Percentiles rank a stretch among this genome's conserved stretches.
Conservation (phyloP, 2,797 vertebrate species). For the Coregonus sp. region DNA sequence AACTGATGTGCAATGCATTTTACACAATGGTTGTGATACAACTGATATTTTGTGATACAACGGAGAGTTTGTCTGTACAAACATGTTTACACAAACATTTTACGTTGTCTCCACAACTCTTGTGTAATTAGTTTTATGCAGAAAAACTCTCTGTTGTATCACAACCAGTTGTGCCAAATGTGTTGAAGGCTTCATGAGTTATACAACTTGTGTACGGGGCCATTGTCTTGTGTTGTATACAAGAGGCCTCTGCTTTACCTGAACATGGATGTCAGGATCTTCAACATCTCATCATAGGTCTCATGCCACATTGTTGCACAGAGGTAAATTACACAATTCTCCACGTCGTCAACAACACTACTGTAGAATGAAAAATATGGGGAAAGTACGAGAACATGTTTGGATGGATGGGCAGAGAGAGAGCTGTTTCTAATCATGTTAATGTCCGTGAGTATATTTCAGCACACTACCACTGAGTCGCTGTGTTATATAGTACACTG, state of each 20-base stretch:
- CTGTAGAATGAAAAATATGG: background rate
- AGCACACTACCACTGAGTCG: background rate
- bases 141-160: background rate
- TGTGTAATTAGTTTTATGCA: background rate
- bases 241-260: slow-evolving; percentile 62
- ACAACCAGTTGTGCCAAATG: background rate
- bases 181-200: background rate
- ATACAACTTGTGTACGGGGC: background rate
- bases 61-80: background rate
- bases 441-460: background rate
- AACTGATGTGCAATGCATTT: background rate
- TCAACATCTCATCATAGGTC: slow-evolving; percentile 83
- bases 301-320: slow-evolving; percentile 87
- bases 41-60: background rate
- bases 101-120: background rate
- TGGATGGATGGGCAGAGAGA: background rate
- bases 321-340: slow-evolving; percentile 78
- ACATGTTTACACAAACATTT: background rate
- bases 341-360: slow-evolving; percentile 52
- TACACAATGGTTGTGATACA: background rate
- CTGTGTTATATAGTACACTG: background rate
- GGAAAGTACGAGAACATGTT: background rate
- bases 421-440: background rate
- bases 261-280: slow-evolving; percentile 84
- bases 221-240: background rate